Percentiles rank a stretch among this genome's conserved stretches.
Conservation (phyloP, 2,888 invertebrate species). For the Torymus texanus region DNA sequence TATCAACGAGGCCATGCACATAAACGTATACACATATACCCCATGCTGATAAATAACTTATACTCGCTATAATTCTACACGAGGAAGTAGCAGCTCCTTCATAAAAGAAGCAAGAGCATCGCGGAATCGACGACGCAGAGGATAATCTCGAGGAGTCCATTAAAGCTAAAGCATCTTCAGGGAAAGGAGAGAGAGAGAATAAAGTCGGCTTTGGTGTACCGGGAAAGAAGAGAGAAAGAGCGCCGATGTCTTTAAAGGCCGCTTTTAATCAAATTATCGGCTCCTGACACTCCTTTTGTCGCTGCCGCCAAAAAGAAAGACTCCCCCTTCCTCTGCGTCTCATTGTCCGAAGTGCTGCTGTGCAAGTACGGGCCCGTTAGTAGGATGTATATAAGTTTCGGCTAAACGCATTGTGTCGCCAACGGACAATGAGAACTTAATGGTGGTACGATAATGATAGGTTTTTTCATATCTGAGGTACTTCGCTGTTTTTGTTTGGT, state of each 20-base stretch:
- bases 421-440: no score
- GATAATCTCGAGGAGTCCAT: constrained; percentile 45
- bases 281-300: constrained; percentile 21
- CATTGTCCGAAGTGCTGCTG: constrained; percentile 27
- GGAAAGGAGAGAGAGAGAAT: not conserved
- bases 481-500: no score
- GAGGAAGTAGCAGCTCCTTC: not conserved
- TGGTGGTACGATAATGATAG: no score
- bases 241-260: constrained; percentile 32
- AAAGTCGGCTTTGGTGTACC: constrained; percentile 10
- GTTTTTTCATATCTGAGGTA: no score
- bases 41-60: constrained; percentile 1
- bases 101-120: constrained; percentile 1
- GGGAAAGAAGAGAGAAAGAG: not conserved
- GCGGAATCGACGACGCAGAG: not conserved
- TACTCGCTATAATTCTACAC: constrained; percentile 9
- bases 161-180: constrained; percentile 24
- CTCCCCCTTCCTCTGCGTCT: not conserved
- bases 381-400: not conserved
- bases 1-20: no score
- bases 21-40: not conserved
- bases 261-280: constrained; percentile 52
- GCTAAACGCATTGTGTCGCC: not conserved
- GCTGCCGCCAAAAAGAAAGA: not conserved
- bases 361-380: no score